These are phyloP conservation scores for Brachionus asplanchnoidis DNA, from an alignment of 1,140 invertebrate species.

Conservation along the genomic window DNA sequence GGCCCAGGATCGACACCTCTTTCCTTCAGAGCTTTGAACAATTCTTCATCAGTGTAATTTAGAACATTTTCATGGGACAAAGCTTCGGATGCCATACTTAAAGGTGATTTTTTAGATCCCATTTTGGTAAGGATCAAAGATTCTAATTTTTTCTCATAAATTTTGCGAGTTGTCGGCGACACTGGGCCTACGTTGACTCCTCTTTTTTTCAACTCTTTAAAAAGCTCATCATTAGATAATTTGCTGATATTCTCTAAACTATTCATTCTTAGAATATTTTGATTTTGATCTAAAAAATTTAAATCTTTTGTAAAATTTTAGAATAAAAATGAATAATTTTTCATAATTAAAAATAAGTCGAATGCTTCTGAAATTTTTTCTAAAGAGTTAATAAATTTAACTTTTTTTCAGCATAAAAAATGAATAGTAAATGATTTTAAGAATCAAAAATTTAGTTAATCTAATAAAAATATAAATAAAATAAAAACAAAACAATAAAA, in stretches of 20 bases:
- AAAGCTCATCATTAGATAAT: not conserved
- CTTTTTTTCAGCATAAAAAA: not conserved
- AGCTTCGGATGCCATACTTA: not conserved
- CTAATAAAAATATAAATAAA: too few species aligned
- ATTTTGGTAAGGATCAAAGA: not conserved
- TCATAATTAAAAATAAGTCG: not conserved
- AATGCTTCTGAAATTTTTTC: not conserved
- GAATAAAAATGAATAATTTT: not conserved
- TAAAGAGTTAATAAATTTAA: not conserved
- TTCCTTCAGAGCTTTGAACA: not conserved
- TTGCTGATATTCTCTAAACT: not conserved
- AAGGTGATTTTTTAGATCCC: not conserved
- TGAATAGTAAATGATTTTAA: too few species aligned
- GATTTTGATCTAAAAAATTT: not conserved
- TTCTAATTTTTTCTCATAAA: not conserved
- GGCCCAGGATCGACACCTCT: not conserved
- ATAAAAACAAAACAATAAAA: too few species aligned
- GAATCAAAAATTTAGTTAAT: too few species aligned
- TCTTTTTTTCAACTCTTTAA: not conserved
- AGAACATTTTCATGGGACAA: not conserved
- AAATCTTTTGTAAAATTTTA: not conserved
- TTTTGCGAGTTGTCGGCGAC: not conserved
- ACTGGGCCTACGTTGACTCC: not conserved
- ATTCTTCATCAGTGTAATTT: not conserved
- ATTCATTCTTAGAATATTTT: not conserved